Conservation (phyloP, 2,113 vertebrate genomes). For the Uropsilus gracilis region DNA sequence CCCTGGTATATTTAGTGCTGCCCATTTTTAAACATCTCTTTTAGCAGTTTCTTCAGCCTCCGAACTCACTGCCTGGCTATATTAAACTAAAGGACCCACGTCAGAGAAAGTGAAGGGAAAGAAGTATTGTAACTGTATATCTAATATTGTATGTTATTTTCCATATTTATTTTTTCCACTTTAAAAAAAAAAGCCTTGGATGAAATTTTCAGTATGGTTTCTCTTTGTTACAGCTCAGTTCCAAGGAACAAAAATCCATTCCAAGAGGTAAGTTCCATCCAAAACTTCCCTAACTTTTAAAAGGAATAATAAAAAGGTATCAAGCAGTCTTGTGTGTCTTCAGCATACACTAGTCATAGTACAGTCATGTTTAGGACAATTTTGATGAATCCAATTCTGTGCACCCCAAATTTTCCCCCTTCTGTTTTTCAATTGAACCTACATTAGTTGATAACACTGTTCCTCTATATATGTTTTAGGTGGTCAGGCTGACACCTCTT, state of each 20-base stretch:
- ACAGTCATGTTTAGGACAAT: neutral
- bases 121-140: neutral
- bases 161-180: slow-evolving; percentile 9
- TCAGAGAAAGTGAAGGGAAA: neutral
- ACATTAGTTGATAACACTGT: too few species aligned
- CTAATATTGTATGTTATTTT: neutral
- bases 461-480: too few species aligned
- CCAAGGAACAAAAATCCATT: slow-evolving; percentile 99
- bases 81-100: slow-evolving; percentile 12
- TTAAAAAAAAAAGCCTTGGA: slow-evolving; percentile 21
- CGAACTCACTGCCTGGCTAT: neutral
- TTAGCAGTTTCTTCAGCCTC: neutral
- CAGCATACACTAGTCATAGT: neutral
- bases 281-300: slow-evolving; percentile 41
- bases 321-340: neutral
- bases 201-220: slow-evolving; percentile 54
- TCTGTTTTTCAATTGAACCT: too few species aligned
- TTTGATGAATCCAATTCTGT: neutral
- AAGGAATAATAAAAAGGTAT: neutral
- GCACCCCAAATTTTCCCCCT: neutral
- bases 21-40: slow-evolving; percentile 10
- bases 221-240: slow-evolving; percentile 91
- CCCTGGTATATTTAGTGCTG: too few species aligned
- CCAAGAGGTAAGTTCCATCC: slow-evolving; percentile 92
- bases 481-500: too few species aligned